Percentiles rank a stretch among this genome's conserved stretches.
phyloP scores from a whole-genome alignment of 2,797 vertebrate genomes.

The Kryptolebias ocellatus region DNA sequence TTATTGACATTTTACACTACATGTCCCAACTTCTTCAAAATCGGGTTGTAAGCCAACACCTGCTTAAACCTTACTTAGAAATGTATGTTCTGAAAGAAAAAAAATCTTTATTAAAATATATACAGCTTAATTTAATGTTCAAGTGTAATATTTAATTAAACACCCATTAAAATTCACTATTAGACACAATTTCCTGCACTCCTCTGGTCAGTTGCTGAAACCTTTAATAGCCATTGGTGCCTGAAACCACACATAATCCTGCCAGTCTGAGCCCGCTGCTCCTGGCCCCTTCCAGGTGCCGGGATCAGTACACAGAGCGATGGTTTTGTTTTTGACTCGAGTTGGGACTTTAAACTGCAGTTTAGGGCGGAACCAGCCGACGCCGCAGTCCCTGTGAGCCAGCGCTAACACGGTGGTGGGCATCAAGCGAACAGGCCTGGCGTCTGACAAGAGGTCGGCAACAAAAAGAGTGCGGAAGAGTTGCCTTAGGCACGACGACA shows the following conservation, averaged over 20 bases:
- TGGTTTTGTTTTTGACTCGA: constrained; percentile 84
- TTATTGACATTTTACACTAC: too few relatives aligned
- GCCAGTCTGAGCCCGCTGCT: constrained; percentile 61
- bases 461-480: constrained; percentile 92
- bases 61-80: constrained; percentile 9
- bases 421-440: constrained; percentile 83
- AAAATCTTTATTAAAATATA: constrained; percentile 43
- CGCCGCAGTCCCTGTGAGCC: constrained; percentile 91
- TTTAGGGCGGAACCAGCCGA: constrained; percentile 93
- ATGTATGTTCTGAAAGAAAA: constrained; percentile 18
- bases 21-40: too few relatives aligned
- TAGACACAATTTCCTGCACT: neutral
- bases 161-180: constrained; percentile 32
- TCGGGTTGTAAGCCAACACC: too few relatives aligned
- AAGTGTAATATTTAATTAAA: constrained; percentile 22
- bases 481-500: constrained; percentile 86
- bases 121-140: constrained; percentile 26
- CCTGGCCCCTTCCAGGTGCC: constrained; percentile 11
- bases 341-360: constrained; percentile 89
- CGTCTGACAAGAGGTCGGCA: constrained; percentile 90
- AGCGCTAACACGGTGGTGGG: constrained; percentile 86
- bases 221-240: constrained; percentile 90
- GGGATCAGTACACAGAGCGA: constrained; percentile 84
- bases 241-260: constrained; percentile 96
- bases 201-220: constrained; percentile 71